Evolutionary conservation across 2,113 vertebrate genomes (phyloP), one percentile per base, ranked within the genome.

Genomic region (Polypterus bichir): DNA sequence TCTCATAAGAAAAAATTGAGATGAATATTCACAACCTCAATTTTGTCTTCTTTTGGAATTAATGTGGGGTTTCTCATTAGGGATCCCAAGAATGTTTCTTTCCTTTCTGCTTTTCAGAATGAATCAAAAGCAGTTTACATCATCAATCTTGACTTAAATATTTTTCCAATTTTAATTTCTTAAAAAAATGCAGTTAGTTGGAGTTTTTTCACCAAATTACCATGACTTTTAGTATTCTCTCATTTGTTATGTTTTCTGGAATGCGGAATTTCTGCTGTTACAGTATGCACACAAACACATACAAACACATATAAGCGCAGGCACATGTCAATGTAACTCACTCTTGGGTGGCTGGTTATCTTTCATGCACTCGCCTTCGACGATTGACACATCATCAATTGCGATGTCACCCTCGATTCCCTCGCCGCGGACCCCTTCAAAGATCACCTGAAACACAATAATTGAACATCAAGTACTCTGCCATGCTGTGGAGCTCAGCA

Each of bases 391-490:
- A 3, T 99, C 96, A 49, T 99, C 96, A 1, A 99, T 91, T 64
- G 96, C 95, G n/a, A 99, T 99, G 71, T 99, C 96, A 3, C 96
- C 96, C 77, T 99, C 96, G 3, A 99, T 97, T 9, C 96, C 95
- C 1, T 89, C 88, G 51, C 96, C 95, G 6, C 96, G 86, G 71
- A 99, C 79, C 9, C 96, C 96, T 81, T 98, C 94, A 49, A 99
- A 89, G 64, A 96, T 89, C 61, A 99, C 85, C 96, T 98, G 69
- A 1, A 66, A 10, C 27, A 27, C 27, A 27, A 27, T 27, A 27
- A 27, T 27, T 27, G 27, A 27, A 27, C 27, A 27, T 27, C 27
- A 27, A 27, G 27, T 2, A 27, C 27, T 27, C 27, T 27, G 27
- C 27, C 27, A 27, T 27, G 27, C 27, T 27, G 27, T 27, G 27